These are phyloP conservation scores for Biston stratarius DNA, from an alignment of 2,888 invertebrate genomes.

Conservation along the genomic window DNA sequence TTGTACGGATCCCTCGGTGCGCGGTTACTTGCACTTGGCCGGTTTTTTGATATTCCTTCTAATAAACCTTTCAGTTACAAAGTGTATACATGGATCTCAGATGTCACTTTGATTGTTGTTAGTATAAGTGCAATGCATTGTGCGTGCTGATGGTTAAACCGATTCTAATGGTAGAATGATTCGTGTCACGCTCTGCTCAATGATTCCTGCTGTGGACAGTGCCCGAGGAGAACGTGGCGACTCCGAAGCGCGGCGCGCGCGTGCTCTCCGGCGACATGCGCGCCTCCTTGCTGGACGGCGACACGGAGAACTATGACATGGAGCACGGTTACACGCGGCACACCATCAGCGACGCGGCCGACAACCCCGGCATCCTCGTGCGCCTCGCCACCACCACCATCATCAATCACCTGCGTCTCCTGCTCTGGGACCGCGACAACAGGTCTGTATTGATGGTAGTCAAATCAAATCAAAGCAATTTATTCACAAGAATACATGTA, in stretches of 20 bases:
- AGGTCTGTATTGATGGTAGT: conserved; percentile 73
- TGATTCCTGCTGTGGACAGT: conserved; percentile 76
- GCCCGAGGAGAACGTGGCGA: conserved; percentile 97
- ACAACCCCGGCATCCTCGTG: conserved; percentile 93
- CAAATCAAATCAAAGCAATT: too few relatives aligned
- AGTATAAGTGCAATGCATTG: too few relatives aligned
- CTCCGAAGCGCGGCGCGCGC: conserved; percentile 91
- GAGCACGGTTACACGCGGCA: conserved; percentile 97
- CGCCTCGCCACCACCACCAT: conserved; percentile 94
- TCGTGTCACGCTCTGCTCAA: background rate
- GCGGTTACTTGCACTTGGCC: too few relatives aligned
- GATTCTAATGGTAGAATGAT: background rate
- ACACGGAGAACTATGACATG: conserved; percentile 95
- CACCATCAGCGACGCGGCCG: conserved; percentile 90
- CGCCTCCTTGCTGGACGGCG: conserved; percentile 95
- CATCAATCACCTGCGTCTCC: conserved; percentile 96
- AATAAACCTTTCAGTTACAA: too few relatives aligned
- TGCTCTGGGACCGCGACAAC: conserved; percentile 97
- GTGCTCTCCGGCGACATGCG: conserved; percentile 97
- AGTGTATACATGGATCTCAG: too few relatives aligned
- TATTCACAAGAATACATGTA: too few relatives aligned
- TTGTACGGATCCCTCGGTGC: too few relatives aligned
- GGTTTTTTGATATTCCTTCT: too few relatives aligned
- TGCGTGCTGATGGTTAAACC: too few relatives aligned
- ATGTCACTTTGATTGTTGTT: too few relatives aligned